Percentiles rank a stretch among this genome's conserved stretches.
Conservation (phyloP, 2,888 invertebrate genomes). For the Pyrocoelia pectoralis region DNA sequence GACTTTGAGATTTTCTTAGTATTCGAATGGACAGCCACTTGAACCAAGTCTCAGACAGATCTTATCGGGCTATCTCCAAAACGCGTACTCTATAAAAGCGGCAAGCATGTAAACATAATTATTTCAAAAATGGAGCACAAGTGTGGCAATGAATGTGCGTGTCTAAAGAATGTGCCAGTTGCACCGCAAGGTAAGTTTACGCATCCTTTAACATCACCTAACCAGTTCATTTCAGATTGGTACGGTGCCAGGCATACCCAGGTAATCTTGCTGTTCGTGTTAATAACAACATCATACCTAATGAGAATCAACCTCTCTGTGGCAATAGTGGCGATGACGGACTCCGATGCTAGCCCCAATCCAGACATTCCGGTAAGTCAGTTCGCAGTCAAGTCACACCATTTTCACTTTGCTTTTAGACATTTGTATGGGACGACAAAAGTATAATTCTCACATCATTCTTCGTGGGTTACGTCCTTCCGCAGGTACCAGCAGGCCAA, state of each 20-base stretch:
- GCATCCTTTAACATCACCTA: too few relatives aligned
- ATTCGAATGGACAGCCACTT: too few relatives aligned
- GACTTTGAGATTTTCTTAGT: too few relatives aligned
- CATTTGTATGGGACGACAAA: constrained; percentile 65
- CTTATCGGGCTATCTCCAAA: too few relatives aligned
- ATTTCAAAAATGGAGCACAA: too few relatives aligned
- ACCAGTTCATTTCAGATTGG: too few relatives aligned
- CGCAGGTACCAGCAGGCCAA: constrained; percentile 76
- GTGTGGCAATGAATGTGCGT: too few relatives aligned
- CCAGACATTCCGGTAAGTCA: constrained; percentile 60
- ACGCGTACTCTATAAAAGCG: too few relatives aligned
- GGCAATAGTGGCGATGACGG: constrained; percentile 78
- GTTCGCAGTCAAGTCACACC: background rate
- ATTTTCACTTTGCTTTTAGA: constrained; percentile 50
- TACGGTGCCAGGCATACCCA: constrained; percentile 72
- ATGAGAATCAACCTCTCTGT: constrained; percentile 74
- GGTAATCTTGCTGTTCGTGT: constrained; percentile 66
- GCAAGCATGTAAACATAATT: too few relatives aligned
- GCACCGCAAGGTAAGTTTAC: too few relatives aligned
- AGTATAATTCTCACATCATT: constrained; percentile 75
- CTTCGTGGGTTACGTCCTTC: constrained; percentile 80
- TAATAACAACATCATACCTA: constrained; percentile 68
- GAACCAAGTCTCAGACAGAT: too few relatives aligned
- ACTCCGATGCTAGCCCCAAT: constrained; percentile 56
- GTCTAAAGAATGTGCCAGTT: too few relatives aligned